phyloP scores from a whole-genome alignment of 2,888 invertebrate genomes.

The Reticulitermes lucifugus region DNA sequence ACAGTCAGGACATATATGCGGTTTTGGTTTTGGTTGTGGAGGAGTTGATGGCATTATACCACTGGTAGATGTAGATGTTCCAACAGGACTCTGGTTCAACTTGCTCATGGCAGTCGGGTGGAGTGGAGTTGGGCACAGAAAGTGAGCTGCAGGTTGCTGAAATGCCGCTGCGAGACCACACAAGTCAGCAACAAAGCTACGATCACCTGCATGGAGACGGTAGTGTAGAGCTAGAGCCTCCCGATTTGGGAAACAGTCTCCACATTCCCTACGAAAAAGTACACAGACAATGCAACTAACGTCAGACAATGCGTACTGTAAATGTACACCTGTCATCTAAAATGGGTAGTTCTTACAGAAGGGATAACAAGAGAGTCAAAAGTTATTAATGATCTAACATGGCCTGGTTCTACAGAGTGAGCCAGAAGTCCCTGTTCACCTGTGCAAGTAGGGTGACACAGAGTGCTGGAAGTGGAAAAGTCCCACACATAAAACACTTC shows the following conservation, averaged over 20 bases:
- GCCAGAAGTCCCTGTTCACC: no score
- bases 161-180: constrained; percentile 84
- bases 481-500: no score
- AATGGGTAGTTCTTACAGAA: neutral
- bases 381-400: neutral
- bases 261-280: constrained; percentile 69
- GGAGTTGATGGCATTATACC: constrained; percentile 56
- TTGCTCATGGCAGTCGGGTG: constrained; percentile 34
- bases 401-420: no score
- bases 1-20: constrained; percentile 83
- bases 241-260: constrained; percentile 74
- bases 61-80: constrained; percentile 45
- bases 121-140: constrained; percentile 49
- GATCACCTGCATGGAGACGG: constrained; percentile 83
- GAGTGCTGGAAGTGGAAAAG: no score
- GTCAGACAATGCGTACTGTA: neutral
- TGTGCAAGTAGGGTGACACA: no score
- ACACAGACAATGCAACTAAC: neutral
- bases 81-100: constrained; percentile 8
- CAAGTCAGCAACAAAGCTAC: constrained; percentile 83
- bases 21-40: constrained; percentile 72
- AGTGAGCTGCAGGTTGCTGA: constrained; percentile 64
- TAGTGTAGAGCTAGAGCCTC: constrained; percentile 84
- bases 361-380: neutral
- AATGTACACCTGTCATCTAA: neutral